A percentile compares a stretch with the other conserved stretches of the same genome.
Evolutionary conservation across 2,797 vertebrate genomes (phyloP).

Genomic region (Cirrhinus molitorella): DNA sequence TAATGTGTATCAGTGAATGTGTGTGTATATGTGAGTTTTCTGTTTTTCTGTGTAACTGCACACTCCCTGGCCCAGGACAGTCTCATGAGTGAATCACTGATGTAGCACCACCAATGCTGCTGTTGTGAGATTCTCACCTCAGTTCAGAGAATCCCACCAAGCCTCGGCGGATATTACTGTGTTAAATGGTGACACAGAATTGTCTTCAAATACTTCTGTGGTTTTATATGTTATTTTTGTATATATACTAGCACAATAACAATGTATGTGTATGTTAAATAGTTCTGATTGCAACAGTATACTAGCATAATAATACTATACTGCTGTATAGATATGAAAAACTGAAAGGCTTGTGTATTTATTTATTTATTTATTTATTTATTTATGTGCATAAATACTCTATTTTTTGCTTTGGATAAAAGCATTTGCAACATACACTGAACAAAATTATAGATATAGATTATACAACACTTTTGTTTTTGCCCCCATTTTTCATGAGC

Average conservation of each 20-base stretch:
- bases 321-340: too few relatives aligned
- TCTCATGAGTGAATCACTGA: background rate
- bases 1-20: background rate
- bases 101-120: background rate
- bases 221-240: background rate
- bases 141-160: background rate
- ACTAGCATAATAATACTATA: too few relatives aligned
- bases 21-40: background rate
- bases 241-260: background rate
- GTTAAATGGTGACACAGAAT: background rate
- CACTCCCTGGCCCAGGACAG: background rate
- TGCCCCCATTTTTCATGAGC: too few relatives aligned
- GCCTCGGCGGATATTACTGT: background rate
- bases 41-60: background rate
- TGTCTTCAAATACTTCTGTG: background rate
- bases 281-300: too few relatives aligned
- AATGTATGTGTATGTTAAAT: too few relatives aligned
- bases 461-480: too few relatives aligned
- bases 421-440: background rate
- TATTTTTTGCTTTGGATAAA: background rate
- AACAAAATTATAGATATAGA: too few relatives aligned
- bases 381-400: too few relatives aligned
- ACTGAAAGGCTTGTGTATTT: too few relatives aligned
- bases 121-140: background rate
- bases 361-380: too few relatives aligned